A percentile compares a stretch with the other conserved stretches of the same genome.
Conservation (phyloP, 2,797 vertebrate species). For the Pseudochirops corinnae region DNA sequence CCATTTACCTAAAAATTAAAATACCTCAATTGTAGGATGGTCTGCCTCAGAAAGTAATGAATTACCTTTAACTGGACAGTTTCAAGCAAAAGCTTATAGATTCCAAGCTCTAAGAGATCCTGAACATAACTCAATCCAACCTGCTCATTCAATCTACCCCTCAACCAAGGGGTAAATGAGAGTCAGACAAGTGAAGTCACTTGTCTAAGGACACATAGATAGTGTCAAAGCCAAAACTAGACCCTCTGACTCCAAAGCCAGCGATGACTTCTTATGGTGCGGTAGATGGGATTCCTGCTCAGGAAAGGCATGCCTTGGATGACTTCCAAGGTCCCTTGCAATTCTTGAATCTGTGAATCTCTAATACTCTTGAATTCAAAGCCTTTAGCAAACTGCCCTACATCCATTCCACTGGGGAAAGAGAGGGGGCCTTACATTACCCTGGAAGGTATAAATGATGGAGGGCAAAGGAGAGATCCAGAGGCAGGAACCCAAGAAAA, state of each 20-base stretch:
- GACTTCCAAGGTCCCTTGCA: background rate
- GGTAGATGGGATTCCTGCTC: background rate
- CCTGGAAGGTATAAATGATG: background rate
- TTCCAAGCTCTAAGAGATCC: background rate
- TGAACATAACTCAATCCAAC: background rate
- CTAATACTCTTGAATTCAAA: background rate
- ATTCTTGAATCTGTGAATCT: background rate
- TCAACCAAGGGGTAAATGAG: background rate
- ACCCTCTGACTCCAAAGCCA: background rate
- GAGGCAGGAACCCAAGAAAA: background rate
- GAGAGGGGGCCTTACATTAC: background rate
- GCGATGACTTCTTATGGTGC: background rate
- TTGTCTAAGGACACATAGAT: background rate
- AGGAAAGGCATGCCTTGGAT: background rate
- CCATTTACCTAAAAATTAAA: background rate
- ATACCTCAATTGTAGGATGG: too few species aligned
- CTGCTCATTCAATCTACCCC: background rate
- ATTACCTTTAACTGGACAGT: background rate
- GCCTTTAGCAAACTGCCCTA: background rate
- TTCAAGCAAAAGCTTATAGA: background rate
- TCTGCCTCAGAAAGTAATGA: background rate
- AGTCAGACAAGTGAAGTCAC: background rate
- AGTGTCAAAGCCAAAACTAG: background rate
- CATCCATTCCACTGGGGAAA: background rate
- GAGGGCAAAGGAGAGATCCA: background rate